Evolutionary conservation across 2,797 vertebrate genomes (phyloP), one percentile per base, ranked within the genome.

Genomic region (Hypotaenidia okinawae): DNA sequence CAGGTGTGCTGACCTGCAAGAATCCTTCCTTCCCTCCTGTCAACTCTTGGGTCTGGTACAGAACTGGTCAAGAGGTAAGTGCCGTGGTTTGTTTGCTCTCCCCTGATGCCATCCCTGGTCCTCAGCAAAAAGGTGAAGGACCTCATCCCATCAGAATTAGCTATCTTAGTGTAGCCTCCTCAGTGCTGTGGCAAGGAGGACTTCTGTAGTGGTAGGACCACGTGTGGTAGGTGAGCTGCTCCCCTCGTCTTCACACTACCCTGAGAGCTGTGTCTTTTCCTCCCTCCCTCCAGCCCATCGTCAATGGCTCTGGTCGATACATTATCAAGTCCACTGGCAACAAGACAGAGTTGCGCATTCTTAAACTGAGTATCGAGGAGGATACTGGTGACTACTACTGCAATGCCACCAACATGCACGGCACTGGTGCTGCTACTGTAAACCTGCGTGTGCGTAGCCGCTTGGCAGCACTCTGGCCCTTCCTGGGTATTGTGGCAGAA

Each of bases 401-500:
- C 97, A 92, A 90, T 0, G 99, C 96, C 57, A 92, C 43, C 87
- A 99, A 93, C 13, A 10, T 94, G 0, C 0, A 96, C 0, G 99
- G 99, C 41, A 4, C 4, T 0, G 28, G 1, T 1, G 13, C 0
- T 0, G 98, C 97, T 41, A 32, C 3, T 1, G 98, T 99, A 77
- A 89, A 96, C 66, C 95, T 99, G 95, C 99, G 99, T 0, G 99
- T 99, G 3, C 99, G 99, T 89, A 99, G 99, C 94, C 99, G 98
- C 69, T 94, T 99, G 74, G 99, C 99, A 0, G 99, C 99, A 0
- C 98, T 99, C 49, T 99, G 99, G 99, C 99, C 99, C 28, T 99
- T 99, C 97, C 98, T 99, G 70, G 99, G 99, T 63, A 99, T 99
- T 0, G 99, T 99, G 94, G 99, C 98, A 0, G 99, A 99, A 94